phyloP scores from a whole-genome alignment of 1,140 invertebrate genomes.

The Samia ricini region DNA sequence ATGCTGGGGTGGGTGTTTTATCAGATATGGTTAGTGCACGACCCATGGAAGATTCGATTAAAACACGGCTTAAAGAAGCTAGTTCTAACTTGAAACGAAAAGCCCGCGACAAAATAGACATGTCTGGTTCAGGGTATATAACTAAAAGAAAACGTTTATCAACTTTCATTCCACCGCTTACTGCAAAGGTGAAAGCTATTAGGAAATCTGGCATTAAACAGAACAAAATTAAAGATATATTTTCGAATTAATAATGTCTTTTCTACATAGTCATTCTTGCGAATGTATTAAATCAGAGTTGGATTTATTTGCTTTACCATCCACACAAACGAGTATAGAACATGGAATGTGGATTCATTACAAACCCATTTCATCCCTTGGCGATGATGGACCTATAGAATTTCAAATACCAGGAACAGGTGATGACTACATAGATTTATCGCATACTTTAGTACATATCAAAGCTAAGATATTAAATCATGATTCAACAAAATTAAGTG shows the following conservation, averaged over 20 bases:
- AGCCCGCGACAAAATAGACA: too few relatives aligned
- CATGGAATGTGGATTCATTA: constrained; percentile 47
- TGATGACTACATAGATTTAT: constrained; percentile 57
- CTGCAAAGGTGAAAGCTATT: too few relatives aligned
- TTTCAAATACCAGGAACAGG: constrained; percentile 54
- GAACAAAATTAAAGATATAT: constrained; percentile 14
- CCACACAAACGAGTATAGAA: constrained; percentile 64
- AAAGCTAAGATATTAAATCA: constrained; percentile 39
- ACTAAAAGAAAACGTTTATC: too few relatives aligned
- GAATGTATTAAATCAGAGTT: constrained; percentile 57
- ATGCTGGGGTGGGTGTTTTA: too few relatives aligned
- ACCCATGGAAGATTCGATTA: too few relatives aligned
- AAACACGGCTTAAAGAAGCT: background rate
- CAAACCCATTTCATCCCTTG: constrained; percentile 58
- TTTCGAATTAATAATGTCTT: constrained; percentile 17
- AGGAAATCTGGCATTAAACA: background rate
- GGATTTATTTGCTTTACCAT: constrained; percentile 64
- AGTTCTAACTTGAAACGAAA: constrained; percentile 11
- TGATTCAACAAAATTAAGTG: constrained; percentile 24
- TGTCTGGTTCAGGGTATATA: too few relatives aligned
- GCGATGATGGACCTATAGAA: constrained; percentile 43
- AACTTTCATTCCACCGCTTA: too few relatives aligned
- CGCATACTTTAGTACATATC: constrained; percentile 53
- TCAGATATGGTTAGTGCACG: too few relatives aligned
- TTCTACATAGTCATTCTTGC: constrained; percentile 19